phyloP scores from a whole-genome alignment of 2,888 invertebrate genomes.

The Aleiodes testaceus region DNA sequence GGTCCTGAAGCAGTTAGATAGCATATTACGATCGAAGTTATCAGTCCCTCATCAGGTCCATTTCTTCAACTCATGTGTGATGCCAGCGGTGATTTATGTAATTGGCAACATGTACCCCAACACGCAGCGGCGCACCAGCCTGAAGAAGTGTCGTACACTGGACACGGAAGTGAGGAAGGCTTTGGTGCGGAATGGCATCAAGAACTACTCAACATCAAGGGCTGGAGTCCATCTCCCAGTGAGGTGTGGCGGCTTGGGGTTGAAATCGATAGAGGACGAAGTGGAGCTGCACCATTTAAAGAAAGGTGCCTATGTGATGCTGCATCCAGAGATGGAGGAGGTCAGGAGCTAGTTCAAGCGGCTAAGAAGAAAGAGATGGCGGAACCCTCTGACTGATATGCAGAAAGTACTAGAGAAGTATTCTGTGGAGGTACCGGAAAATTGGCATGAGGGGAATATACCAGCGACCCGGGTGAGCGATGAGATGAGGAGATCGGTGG shows the following conservation, averaged over 20 bases:
- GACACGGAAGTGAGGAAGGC: conserved; percentile 42
- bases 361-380: not conserved
- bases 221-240: not conserved
- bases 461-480: not conserved
- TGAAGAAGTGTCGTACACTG: conserved; percentile 44
- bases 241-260: not conserved
- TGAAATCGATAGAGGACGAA: not conserved
- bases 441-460: not conserved
- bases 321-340: conserved; percentile 14
- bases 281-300: not conserved
- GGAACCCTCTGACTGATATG: not conserved
- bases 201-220: not conserved
- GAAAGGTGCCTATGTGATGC: not conserved
- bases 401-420: not conserved
- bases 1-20: not conserved
- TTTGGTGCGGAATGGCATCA: not conserved
- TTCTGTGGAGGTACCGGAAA: not conserved
- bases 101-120: conserved; percentile 28
- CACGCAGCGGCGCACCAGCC: conserved; percentile 37
- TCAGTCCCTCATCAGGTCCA: conserved; percentile 35
- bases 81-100: conserved; percentile 17
- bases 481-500: not conserved
- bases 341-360: too few species aligned
- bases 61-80: conserved; percentile 36
- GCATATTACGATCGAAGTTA: conserved; percentile 36